These are phyloP conservation scores for Tursiops truncatus DNA, from an alignment of 2,113 vertebrate genomes.

Conservation along the genomic window DNA sequence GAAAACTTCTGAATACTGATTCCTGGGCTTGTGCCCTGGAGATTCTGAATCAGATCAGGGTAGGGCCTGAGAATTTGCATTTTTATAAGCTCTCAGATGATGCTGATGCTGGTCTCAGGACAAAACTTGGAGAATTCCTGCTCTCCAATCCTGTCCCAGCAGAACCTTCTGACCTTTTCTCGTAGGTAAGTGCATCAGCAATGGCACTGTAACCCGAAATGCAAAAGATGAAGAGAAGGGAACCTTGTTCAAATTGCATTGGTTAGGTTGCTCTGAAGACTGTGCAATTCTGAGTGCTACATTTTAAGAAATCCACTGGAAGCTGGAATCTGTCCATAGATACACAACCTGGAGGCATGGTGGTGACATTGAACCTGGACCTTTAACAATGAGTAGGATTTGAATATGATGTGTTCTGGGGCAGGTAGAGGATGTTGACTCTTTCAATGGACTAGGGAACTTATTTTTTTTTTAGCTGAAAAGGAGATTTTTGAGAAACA, in stretches of 20 bases:
- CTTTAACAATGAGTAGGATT: background rate
- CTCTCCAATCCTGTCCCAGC: background rate
- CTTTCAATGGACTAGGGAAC: background rate
- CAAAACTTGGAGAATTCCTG: background rate
- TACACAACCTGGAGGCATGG: background rate
- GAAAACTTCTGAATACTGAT: background rate
- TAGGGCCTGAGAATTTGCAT: background rate
- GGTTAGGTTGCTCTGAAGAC: background rate
- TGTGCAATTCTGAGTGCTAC: background rate
- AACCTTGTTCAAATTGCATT: background rate
- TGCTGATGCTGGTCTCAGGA: background rate
- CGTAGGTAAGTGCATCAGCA: no score
- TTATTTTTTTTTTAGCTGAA: background rate
- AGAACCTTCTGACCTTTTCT: background rate
- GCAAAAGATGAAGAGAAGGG: background rate
- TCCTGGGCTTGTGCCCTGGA: background rate
- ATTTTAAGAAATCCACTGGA: background rate
- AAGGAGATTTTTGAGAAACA: slow-evolving; percentile 28
- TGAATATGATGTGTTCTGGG: background rate
- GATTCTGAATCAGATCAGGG: background rate
- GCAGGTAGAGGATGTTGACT: accelerated
- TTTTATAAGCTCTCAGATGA: background rate
- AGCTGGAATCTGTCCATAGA: background rate
- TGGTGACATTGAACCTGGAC: background rate
- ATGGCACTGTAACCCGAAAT: background rate